A percentile compares a stretch with the other conserved stretches of the same genome.
phyloP scores from a whole-genome alignment of 1,140 invertebrate species.

The Diachasmimorpha longicaudata region DNA sequence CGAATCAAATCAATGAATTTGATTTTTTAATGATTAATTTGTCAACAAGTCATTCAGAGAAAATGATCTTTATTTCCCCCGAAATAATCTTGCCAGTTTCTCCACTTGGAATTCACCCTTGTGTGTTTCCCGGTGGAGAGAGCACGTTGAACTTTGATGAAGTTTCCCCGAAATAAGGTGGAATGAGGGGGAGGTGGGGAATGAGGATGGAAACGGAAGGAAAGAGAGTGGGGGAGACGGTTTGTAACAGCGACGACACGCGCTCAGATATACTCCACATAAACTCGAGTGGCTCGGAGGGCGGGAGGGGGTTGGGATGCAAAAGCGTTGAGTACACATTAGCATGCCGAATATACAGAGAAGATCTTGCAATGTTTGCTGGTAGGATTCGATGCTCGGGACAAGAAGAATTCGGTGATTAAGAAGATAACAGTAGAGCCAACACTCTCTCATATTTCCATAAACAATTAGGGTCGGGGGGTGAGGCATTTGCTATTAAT shows the following conservation, averaged over 20 bases:
- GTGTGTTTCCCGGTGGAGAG: background rate
- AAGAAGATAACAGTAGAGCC: background rate
- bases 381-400: background rate
- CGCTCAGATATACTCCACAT: background rate
- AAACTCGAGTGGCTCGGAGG: background rate
- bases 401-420: background rate
- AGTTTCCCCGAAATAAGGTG: background rate
- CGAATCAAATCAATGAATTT: too few species aligned
- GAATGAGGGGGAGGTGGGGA: background rate
- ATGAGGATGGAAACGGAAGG: background rate
- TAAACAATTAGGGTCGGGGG: too few species aligned
- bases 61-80: background rate
- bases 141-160: slow-evolving; percentile 1
- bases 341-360: background rate
- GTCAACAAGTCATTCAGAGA: too few species aligned
- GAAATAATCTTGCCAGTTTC: background rate
- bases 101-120: background rate
- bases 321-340: background rate
- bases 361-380: background rate
- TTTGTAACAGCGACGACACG: background rate
- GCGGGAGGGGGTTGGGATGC: background rate
- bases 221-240: background rate
- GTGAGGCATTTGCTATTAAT: too few species aligned
- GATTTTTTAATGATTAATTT: too few species aligned
- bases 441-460: too few species aligned